These are phyloP conservation scores for Leucopsar rothschildi DNA, from an alignment of 2,113 vertebrate genomes.

Conservation along the genomic window DNA sequence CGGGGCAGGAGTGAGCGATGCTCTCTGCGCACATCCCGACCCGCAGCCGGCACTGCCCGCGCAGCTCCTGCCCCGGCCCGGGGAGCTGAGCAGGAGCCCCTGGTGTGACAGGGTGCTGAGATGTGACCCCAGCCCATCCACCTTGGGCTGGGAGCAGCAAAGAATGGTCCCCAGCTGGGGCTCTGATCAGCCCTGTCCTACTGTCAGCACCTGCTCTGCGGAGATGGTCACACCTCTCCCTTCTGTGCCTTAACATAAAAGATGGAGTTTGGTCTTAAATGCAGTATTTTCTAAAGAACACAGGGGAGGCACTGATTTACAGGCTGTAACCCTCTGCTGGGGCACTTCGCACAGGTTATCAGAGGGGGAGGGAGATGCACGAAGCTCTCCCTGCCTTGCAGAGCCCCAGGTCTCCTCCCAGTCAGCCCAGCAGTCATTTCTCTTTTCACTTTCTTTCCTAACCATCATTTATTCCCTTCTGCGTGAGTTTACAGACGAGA, in stretches of 20 bases:
- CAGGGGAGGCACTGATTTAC: neutral
- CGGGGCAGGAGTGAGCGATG: fast-evolving
- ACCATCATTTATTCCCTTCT: neutral
- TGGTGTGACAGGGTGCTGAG: fast-evolving
- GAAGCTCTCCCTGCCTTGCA: neutral
- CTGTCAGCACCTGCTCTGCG: neutral
- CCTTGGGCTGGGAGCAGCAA: neutral
- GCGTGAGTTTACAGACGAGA: neutral
- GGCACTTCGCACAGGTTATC: neutral
- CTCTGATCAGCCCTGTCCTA: neutral
- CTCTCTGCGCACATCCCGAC: neutral
- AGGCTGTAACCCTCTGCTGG: neutral
- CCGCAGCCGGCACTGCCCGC: neutral
- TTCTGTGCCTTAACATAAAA: neutral
- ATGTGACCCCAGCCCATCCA: neutral
- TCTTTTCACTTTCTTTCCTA: constrained; percentile 3
- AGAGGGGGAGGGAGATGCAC: neutral
- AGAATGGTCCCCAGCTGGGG: fast-evolving
- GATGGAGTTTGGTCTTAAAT: neutral
- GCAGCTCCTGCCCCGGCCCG: neutral
- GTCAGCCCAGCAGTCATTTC: neutral
- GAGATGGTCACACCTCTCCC: neutral
- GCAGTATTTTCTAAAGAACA: neutral
- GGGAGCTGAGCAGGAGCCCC: neutral
- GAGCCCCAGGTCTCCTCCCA: neutral